Percentiles rank a stretch among this genome's conserved stretches.
Conservation (phyloP, 1,140 invertebrate species). For the Lepidurus arcticus region DNA sequence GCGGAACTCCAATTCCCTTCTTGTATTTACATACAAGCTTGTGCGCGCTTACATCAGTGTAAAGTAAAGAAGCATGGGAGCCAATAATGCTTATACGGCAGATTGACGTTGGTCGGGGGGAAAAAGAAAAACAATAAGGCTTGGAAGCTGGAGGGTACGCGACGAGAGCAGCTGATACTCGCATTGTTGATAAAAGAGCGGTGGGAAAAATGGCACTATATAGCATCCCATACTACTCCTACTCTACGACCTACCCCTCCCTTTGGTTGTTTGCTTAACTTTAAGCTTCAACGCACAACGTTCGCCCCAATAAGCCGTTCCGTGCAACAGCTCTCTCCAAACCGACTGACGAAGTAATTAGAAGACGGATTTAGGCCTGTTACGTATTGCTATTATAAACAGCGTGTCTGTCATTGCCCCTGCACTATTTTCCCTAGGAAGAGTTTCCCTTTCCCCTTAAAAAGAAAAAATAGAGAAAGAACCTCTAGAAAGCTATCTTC, state of each 20-base stretch:
- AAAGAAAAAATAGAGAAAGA: no score
- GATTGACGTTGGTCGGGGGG: neutral
- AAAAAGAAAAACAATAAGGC: neutral
- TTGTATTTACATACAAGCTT: conserved; percentile 12
- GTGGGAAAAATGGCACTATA: neutral
- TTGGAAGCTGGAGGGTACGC: neutral
- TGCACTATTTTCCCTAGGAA: neutral
- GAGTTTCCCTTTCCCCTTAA: neutral
- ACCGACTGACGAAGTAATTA: conserved; percentile 3
- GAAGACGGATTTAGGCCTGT: conserved; percentile 15
- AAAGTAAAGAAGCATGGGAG: neutral
- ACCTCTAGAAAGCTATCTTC: no score
- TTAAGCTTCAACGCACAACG: neutral
- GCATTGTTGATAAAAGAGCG: conserved; percentile 19
- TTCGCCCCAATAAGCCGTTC: neutral
- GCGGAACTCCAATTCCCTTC: neutral
- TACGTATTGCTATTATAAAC: neutral
- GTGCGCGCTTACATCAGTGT: neutral
- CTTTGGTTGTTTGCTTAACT: neutral
- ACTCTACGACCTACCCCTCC: neutral
- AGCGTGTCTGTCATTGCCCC: neutral
- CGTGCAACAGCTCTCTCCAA: neutral
- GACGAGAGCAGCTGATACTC: conserved; percentile 16
- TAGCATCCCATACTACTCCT: neutral
- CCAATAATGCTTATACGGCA: neutral